Percentiles rank a stretch among this genome's conserved stretches.
Conservation (phyloP, 2,797 vertebrate genomes). For the Australoheros facetus region DNA sequence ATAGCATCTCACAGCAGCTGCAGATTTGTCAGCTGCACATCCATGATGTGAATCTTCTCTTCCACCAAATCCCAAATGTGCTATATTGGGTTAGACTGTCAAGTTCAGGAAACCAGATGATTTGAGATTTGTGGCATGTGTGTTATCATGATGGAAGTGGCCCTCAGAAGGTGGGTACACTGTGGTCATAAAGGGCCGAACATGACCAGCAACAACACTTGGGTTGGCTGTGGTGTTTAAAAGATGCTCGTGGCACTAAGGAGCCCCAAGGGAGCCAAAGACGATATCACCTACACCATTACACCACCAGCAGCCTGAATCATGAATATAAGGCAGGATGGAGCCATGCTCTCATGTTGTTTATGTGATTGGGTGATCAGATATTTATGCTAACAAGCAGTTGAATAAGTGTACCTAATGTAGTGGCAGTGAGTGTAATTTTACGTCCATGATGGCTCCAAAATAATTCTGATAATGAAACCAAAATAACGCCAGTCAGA, state of each 20-base stretch:
- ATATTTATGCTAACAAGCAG: not conserved
- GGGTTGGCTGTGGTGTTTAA: not conserved
- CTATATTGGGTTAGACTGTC: not conserved
- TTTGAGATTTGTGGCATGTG: not conserved
- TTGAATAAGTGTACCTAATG: not conserved
- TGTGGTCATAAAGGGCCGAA: too few species aligned
- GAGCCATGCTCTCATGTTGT: not conserved
- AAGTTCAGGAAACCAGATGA: not conserved
- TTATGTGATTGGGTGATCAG: not conserved
- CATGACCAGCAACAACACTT: not conserved
- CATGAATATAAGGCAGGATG: not conserved
- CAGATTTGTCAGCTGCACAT: not conserved
- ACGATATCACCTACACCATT: not conserved
- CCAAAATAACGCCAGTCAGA: not conserved
- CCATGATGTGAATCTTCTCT: not conserved
- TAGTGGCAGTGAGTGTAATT: not conserved
- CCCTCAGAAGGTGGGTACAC: not conserved
- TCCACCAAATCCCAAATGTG: not conserved
- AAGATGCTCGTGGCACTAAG: too few species aligned
- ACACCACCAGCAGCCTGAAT: not conserved
- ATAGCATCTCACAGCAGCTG: not conserved
- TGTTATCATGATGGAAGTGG: not conserved
- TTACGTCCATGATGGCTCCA: not conserved
- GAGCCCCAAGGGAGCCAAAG: too few species aligned
- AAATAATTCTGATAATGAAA: not conserved